Conservation (phyloP, 2,113 vertebrate species). For the Cyprinus carpio region DNA sequence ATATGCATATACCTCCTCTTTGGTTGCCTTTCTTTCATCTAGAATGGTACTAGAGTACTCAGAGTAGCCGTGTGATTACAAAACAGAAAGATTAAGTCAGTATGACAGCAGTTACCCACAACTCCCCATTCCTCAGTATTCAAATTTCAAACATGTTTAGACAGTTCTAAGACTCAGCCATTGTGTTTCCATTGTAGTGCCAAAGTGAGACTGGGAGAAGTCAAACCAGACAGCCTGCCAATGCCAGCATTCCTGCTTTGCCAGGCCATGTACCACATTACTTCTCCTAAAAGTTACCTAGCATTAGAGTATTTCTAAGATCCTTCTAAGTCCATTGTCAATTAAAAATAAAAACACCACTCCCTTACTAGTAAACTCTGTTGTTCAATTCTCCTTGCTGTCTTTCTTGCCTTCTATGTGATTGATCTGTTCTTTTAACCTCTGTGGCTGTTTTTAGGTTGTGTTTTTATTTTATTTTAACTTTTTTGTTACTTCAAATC, state of each 20-base stretch:
- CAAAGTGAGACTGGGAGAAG: slow-evolving; percentile 3
- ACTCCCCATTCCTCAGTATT: not conserved
- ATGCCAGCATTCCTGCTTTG: slow-evolving; percentile 8
- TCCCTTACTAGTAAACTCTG: not conserved
- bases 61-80: no score
- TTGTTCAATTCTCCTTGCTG: not conserved
- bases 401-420: not conserved
- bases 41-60: not conserved
- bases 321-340: not conserved
- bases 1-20: slow-evolving; percentile 3
- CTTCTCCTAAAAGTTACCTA: not conserved
- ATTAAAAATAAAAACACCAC: not conserved
- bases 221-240: slow-evolving; percentile 1
- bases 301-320: not conserved
- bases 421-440: not conserved
- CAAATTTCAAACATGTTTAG: slow-evolving; percentile 19
- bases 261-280: not conserved
- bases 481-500: not conserved
- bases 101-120: slow-evolving; percentile 3
- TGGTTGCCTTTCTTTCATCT: slow-evolving; percentile 14
- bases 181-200: slow-evolving; percentile 32
- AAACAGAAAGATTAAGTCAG: not conserved
- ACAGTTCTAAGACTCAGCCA: not conserved
- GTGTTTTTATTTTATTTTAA: not conserved
- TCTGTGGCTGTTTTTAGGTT: not conserved